Evolutionary conservation across 1,140 invertebrate species (phyloP), one percentile per base, ranked within the genome.

Genomic region (Apis mellifera): DNA sequence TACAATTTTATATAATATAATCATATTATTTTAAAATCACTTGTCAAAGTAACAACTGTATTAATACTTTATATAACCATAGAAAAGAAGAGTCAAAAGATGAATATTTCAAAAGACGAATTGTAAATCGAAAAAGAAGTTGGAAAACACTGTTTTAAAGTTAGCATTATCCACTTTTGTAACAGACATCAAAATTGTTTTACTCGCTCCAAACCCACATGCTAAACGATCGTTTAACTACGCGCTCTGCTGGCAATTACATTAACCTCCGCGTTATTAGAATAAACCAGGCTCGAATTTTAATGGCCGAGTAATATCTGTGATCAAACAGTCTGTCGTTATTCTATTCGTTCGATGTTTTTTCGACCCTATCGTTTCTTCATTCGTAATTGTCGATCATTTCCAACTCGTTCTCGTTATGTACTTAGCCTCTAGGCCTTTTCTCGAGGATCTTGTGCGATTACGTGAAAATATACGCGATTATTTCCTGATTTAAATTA

Each of bases 161-260:
- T 7, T 42, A 42, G 4, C 21, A 52, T 75, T 75, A 75, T 75
- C 59, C 59, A 52, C 59, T 62, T 64, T 75, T 50, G 59, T 64
- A 62, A 9, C 57, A n/a, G 32, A 55, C 59, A 62, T 75, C 59
- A 52, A 52, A 50, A 19, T 17, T 15, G 70, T 72, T 52, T 62
- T 62, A 75, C n/a, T 26, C 32, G 48, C 48, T 71, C 54, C 52
- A 55, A 72, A 55, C 23, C 23, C 26, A 50, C 70, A 72, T 54
- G 70, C 54, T 72, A 72, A 75, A 75, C 73, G 23, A 57, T 50
- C 73, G 59, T 75, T 75, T 75, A 75, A n/a, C 73, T 72, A 26
- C 73, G 23, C 73, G 48, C 17, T 13, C 42, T n/a, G 32, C 23
- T 21, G 15, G n/a, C 73, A 62, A 62, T 75, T 75, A 75, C 48